Evolutionary conservation across 92 coral and sea anemone species (phyloP).

Genomic region (Heliopora coerulea): DNA sequence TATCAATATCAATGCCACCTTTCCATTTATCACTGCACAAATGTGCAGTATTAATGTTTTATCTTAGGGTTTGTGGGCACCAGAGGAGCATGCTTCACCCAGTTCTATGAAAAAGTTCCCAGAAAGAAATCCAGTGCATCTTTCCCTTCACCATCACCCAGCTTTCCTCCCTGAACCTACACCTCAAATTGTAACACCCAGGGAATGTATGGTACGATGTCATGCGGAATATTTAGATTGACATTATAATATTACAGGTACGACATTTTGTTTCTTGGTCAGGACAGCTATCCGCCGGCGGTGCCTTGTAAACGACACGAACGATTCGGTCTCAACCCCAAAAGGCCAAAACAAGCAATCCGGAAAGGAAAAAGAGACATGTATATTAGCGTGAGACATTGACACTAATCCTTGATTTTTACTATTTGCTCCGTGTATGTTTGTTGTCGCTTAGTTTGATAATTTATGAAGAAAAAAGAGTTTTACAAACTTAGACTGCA

Average conservation of each 20-base stretch:
- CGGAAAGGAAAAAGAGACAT: neutral
- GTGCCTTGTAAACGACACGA: too few species aligned
- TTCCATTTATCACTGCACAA: too few species aligned
- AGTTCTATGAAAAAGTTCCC: neutral
- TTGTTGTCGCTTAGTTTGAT: neutral
- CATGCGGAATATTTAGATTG: slow-evolving; percentile 38
- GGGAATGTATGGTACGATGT: slow-evolving; percentile 40
- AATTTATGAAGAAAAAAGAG: slow-evolving; percentile 9
- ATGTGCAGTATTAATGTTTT: too few species aligned
- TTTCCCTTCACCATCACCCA: neutral
- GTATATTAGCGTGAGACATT: neutral
- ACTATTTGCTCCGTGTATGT: neutral
- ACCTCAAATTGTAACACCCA: slow-evolving; percentile 39
- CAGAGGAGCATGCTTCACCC: slow-evolving; percentile 30
- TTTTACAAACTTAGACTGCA: neutral
- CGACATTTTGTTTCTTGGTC: neutral
- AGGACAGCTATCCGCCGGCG: slow-evolving; percentile 29
- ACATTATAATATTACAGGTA: neutral
- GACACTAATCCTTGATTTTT: neutral
- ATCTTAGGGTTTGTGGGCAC: too few species aligned
- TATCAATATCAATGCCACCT: too few species aligned
- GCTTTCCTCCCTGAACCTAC: neutral
- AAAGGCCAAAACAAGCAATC: neutral
- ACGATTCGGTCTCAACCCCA: too few species aligned
- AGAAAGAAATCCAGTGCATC: neutral